Percentiles rank a stretch among this genome's conserved stretches.
Evolutionary conservation across 2,113 vertebrate species (phyloP).

Genomic region (Forbesichthys papilliferus): DNA sequence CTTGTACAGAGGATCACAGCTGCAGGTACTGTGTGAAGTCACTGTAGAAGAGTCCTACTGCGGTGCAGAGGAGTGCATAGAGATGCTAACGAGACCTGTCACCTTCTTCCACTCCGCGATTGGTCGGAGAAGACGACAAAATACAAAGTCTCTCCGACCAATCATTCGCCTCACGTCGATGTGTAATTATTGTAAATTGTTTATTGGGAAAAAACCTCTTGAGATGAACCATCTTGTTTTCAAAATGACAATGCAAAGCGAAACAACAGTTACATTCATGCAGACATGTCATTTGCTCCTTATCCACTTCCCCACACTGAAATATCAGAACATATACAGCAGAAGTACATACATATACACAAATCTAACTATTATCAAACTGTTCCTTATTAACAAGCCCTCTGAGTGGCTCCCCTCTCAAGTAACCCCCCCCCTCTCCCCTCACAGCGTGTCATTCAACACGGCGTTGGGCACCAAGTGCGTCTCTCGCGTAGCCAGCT

Average conservation of each 20-base stretch:
- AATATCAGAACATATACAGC: no score
- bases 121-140: slow-evolving; percentile 5
- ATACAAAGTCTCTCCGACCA: slow-evolving; percentile 9
- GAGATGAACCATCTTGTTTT: no score
- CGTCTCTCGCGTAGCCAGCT: slow-evolving; percentile 42
- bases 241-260: no score
- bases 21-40: no score
- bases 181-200: no score
- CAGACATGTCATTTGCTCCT: no score
- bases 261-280: no score
- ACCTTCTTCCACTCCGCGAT: neutral
- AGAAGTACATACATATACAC: no score
- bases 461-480: slow-evolving; percentile 44
- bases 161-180: neutral
- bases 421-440: slow-evolving; percentile 5
- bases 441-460: slow-evolving; percentile 66
- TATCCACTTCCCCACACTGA: no score
- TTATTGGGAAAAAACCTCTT: no score
- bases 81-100: neutral
- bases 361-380: slow-evolving; percentile 24
- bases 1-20: no score
- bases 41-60: neutral
- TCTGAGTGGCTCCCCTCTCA: neutral
- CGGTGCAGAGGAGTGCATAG: neutral
- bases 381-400: neutral